Conservation (phyloP, 2,888 invertebrate genomes). For the Stegophylla sp. region DNA sequence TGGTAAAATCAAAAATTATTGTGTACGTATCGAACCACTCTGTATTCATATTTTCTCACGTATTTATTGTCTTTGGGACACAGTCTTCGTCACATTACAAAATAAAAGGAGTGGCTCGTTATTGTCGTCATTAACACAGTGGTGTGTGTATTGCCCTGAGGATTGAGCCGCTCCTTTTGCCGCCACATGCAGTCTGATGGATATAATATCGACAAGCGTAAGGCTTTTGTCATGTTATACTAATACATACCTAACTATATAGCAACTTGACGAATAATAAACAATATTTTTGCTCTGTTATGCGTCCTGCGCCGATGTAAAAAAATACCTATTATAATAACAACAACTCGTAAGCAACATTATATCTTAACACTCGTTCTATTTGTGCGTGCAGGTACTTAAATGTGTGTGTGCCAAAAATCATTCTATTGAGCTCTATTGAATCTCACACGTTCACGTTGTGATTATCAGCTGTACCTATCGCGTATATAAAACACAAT, state of each 20-base stretch:
- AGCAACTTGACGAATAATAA: neutral
- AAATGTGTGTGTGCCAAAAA: neutral
- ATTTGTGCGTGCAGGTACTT: too few relatives aligned
- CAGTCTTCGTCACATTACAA: constrained; percentile 4
- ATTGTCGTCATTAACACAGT: neutral
- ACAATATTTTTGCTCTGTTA: neutral
- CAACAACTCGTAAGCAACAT: neutral
- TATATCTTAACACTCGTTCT: neutral
- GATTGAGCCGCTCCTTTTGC: constrained; percentile 15
- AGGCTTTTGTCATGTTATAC: neutral
- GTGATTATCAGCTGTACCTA: neutral
- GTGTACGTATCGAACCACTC: too few relatives aligned
- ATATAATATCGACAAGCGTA: neutral
- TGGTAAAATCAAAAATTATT: too few relatives aligned
- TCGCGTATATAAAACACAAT: constrained; percentile 3
- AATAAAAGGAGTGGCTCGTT: constrained; percentile 4
- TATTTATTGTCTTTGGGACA: constrained; percentile 2
- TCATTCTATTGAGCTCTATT: neutral
- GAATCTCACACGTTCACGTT: neutral
- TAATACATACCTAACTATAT: neutral
- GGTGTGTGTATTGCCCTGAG: neutral
- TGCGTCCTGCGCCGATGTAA: too few relatives aligned
- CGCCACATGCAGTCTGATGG: neutral
- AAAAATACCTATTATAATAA: too few relatives aligned
- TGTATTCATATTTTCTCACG: neutral